Evolutionary conservation across 2,888 invertebrate species (phyloP), one percentile per base, ranked within the genome.

Genomic region (Callyntrura guangdongensis): DNA sequence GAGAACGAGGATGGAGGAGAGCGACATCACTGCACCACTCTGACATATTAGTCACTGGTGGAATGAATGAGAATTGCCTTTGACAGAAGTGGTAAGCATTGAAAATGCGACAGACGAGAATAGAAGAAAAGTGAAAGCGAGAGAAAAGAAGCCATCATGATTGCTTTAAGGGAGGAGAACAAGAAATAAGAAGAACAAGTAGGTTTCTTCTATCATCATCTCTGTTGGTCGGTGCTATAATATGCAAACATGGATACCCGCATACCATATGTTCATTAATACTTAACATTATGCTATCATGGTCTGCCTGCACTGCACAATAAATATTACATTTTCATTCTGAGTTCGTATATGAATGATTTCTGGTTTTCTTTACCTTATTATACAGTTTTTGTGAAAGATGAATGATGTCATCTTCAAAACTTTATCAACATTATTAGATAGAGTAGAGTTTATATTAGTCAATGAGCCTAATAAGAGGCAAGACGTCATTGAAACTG

Each of bases 41-140:
- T 74, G 11, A 47, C 47, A 20, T 49, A 74, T 20, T 9, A 74
- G 72, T 22, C 47, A 17, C 25, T 25, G 25, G 22, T 77, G 77
- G 25, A 77, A 77, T 77, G 53, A 77, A 59, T 69, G 64, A n/a
- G 67, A 64, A 86, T 64, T 61, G 64, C 49, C 49, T 86, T 79
- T 79, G 77, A 86, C 86, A 86, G 25, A 14, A 61, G 77, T 61
- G 85, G 72, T 45, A 67, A n/a, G 85, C 85, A 85, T 27, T 14
- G 69, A 84, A 69, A 53, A 25, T 49, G 64, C 64, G 61, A 59
- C n/a, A 36, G 1, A 45, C 20, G 74, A 59, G 67, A 82, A 56
- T 14, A 47, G 72, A 69, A 9, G 84, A 84, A 61, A 27, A 67
- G 27, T 25, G 67, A 25, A 27, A 27, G 27, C 27, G 27, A 45